Evolutionary conservation across 1,140 invertebrate genomes (phyloP).

Genomic region (Phymastichus coffea): DNA sequence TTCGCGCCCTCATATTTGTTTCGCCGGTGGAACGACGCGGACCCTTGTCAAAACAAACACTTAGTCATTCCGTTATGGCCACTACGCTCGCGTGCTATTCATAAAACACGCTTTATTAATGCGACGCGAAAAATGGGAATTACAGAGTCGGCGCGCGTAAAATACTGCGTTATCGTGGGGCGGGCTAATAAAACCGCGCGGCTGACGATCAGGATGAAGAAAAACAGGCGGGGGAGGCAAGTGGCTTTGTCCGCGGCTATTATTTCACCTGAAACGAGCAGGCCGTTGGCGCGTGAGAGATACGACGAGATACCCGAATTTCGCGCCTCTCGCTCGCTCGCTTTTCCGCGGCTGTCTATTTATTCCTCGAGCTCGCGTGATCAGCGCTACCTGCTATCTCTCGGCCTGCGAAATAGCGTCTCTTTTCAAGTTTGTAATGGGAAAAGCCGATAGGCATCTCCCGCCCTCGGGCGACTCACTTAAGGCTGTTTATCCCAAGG

Average conservation of each 20-base stretch:
- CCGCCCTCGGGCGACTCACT: constrained; percentile 44
- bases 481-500: constrained; percentile 52
- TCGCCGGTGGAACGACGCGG: too few species aligned
- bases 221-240: not conserved
- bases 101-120: too few species aligned
- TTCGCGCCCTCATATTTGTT: too few species aligned
- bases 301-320: constrained; percentile 13
- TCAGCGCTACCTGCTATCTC: constrained; percentile 8
- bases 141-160: too few species aligned
- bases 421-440: constrained; percentile 51
- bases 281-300: constrained; percentile 7
- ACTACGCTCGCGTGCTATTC: too few species aligned
- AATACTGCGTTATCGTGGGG: too few species aligned
- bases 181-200: too few species aligned
- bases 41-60: too few species aligned
- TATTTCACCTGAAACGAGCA: constrained; percentile 4
- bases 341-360: not conserved
- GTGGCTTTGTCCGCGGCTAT: constrained; percentile 1
- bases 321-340: constrained; percentile 11
- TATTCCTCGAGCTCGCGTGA: not conserved
- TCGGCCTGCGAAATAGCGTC: too few species aligned
- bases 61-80: too few species aligned
- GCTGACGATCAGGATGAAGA: too few species aligned
- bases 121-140: too few species aligned
- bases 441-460: constrained; percentile 52